A percentile compares a stretch with the other conserved stretches of the same genome.
phyloP scores from a whole-genome alignment of 2,888 invertebrate genomes.

The Eucriotettix oculatus region DNA sequence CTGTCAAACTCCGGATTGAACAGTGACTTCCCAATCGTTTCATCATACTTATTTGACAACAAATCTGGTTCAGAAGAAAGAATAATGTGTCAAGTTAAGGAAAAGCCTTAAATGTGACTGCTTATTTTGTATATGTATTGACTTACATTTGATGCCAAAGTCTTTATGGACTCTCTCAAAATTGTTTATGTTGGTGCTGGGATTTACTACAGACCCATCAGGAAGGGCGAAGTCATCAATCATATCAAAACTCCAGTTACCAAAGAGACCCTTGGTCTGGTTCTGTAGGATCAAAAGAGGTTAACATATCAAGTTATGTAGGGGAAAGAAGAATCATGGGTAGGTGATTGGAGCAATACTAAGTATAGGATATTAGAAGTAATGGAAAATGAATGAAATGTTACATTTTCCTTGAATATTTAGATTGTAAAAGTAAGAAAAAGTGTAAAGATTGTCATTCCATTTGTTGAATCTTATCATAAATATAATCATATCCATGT shows the following conservation, averaged over 20 bases:
- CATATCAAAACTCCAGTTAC: slow-evolving; percentile 77
- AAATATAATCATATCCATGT: too few species aligned
- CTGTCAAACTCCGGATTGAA: slow-evolving; percentile 66
- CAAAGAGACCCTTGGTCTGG: slow-evolving; percentile 74
- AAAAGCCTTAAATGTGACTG: not conserved
- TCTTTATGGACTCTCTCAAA: slow-evolving; percentile 57
- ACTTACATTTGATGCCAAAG: slow-evolving; percentile 60
- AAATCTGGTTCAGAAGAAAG: slow-evolving; percentile 41
- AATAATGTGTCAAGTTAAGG: not conserved
- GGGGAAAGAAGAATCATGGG: too few species aligned
- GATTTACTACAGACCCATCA: slow-evolving; percentile 39
- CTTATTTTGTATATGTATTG: not conserved
- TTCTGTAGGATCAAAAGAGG: slow-evolving; percentile 40
- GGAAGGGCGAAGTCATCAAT: slow-evolving; percentile 68
- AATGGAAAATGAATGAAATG: too few species aligned
- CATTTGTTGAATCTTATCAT: too few species aligned
- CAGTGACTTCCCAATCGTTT: slow-evolving; percentile 53
- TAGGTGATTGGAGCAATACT: too few species aligned
- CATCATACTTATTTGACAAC: slow-evolving; percentile 59
- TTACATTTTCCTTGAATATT: too few species aligned
- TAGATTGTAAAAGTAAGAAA: too few species aligned
- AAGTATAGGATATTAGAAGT: too few species aligned
- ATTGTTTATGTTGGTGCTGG: slow-evolving; percentile 34
- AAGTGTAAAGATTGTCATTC: too few species aligned
- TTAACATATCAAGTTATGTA: too few species aligned